These are phyloP conservation scores for Eclectus roratus DNA, from an alignment of 2,113 vertebrate species.

Conservation along the genomic window DNA sequence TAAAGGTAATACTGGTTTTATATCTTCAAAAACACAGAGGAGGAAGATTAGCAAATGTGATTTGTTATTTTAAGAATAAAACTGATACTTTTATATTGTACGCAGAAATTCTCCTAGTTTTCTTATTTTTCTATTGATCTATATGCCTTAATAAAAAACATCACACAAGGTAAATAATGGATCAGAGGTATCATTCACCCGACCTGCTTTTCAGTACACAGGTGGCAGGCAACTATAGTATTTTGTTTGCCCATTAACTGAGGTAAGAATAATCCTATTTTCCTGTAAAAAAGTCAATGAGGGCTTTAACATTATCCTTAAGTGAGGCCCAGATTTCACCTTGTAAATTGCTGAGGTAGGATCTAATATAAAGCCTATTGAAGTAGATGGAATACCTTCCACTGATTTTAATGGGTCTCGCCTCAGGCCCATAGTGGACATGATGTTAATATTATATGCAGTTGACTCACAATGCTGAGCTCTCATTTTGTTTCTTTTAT, in stretches of 20 bases:
- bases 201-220: background rate
- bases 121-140: background rate
- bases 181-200: background rate
- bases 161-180: background rate
- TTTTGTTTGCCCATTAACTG: background rate
- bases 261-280: background rate
- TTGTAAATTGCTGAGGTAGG: background rate
- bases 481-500: background rate
- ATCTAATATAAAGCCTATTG: background rate
- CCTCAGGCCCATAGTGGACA: background rate
- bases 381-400: background rate
- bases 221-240: background rate
- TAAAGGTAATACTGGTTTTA: background rate
- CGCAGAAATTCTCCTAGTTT: background rate
- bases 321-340: background rate
- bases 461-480: background rate
- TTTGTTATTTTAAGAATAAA: background rate
- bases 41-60: background rate
- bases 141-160: rapidly evolving
- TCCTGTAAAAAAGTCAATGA: background rate
- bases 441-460: background rate
- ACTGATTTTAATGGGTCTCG: background rate
- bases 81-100: background rate
- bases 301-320: background rate
- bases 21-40: rapidly evolving